Conservation (phyloP, 2,888 invertebrate species). For the Phengaris alcon region DNA sequence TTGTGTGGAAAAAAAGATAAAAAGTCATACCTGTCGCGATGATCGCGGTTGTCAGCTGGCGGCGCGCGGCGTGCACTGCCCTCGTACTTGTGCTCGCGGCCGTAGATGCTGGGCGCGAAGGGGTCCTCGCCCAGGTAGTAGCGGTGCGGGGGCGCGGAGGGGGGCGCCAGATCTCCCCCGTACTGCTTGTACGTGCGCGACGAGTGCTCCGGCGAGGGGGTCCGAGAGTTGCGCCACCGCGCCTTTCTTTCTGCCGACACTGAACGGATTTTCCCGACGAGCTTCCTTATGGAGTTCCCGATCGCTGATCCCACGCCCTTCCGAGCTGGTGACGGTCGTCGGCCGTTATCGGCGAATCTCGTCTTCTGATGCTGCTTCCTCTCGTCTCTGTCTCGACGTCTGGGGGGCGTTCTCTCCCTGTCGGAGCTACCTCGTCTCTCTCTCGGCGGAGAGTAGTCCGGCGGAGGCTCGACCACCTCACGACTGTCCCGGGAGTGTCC, state of each 20-base stretch:
- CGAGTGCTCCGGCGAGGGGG: slow-evolving; percentile 80
- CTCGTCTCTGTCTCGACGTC: slow-evolving; percentile 71
- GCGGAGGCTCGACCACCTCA: slow-evolving; percentile 82
- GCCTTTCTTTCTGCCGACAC: slow-evolving; percentile 83
- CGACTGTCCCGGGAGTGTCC: slow-evolving; percentile 71
- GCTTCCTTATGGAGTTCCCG: slow-evolving; percentile 89
- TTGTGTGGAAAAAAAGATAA: slow-evolving; percentile 6
- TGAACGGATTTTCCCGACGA: slow-evolving; percentile 90
- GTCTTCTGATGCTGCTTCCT: slow-evolving; percentile 85
- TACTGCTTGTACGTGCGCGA: slow-evolving; percentile 75
- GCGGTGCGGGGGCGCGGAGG: slow-evolving; percentile 82
- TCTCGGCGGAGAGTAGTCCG: slow-evolving; percentile 84
- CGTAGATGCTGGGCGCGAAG: slow-evolving; percentile 90
- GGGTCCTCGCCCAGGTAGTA: slow-evolving; percentile 94
- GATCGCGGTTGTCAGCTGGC: slow-evolving; percentile 65
- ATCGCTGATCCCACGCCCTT: slow-evolving; percentile 81
- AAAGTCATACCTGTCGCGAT: slow-evolving; percentile 69
- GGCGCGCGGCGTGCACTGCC: slow-evolving; percentile 78
- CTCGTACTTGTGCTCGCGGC: slow-evolving; percentile 91
- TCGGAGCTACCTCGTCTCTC: slow-evolving; percentile 69
- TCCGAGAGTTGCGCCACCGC: slow-evolving; percentile 80
- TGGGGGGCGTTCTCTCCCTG: slow-evolving; percentile 66
- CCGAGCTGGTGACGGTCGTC: slow-evolving; percentile 65
- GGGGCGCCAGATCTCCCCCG: slow-evolving; percentile 72
- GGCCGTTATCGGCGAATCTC: slow-evolving; percentile 79